A percentile compares a stretch with the other conserved stretches of the same genome.
Evolutionary conservation across 2,888 invertebrate genomes (phyloP).

Genomic region (Eupsilia transversa): DNA sequence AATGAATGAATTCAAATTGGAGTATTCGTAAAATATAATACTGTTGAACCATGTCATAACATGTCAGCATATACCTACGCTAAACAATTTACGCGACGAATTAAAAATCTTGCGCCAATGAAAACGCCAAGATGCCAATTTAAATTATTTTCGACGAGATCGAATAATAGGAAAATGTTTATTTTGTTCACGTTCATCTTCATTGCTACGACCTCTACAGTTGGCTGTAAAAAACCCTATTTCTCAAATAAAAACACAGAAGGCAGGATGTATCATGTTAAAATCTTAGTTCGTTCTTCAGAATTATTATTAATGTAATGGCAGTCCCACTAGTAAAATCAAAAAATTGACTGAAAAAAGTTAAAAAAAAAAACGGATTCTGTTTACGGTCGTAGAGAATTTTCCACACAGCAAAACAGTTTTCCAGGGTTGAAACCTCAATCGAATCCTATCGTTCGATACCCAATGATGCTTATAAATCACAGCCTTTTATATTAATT

Average conservation of each 20-base stretch:
- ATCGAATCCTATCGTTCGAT: neutral
- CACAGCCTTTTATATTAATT: conserved; percentile 12
- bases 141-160: conserved; percentile 44
- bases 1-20: conserved; percentile 66
- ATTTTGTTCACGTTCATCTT: conserved; percentile 39
- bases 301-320: conserved; percentile 22
- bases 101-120: conserved; percentile 52
- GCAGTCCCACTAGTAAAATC: neutral
- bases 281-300: conserved; percentile 21
- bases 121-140: conserved; percentile 40
- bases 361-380: neutral
- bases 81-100: conserved; percentile 54
- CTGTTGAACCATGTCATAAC: conserved; percentile 68
- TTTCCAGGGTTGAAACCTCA: neutral
- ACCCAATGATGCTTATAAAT: neutral
- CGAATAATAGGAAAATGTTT: conserved; percentile 33
- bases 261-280: conserved; percentile 6
- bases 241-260: conserved; percentile 11
- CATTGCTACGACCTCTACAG: conserved; percentile 30
- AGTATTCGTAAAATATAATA: conserved; percentile 62
- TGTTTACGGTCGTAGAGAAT: neutral
- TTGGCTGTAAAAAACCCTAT: conserved; percentile 18
- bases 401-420: neutral
- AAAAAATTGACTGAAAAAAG: neutral
- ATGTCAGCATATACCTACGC: conserved; percentile 52